These are phyloP conservation scores for Drosophila rubida DNA, from an alignment of 2,888 invertebrate species.

Conservation along the genomic window DNA sequence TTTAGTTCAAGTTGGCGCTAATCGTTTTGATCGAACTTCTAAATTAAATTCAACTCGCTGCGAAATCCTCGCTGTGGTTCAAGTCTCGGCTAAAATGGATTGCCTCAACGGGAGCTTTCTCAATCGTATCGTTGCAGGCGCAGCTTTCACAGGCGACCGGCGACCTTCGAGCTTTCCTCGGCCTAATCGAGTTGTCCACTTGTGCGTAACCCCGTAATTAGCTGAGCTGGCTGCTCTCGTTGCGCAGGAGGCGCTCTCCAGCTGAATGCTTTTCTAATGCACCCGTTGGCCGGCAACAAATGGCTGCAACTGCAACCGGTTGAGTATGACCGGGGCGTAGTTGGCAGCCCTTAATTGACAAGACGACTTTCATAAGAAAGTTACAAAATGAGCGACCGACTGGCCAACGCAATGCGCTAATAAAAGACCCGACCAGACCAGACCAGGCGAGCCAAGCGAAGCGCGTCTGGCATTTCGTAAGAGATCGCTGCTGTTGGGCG, in stretches of 20 bases:
- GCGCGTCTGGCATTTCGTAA: slow-evolving; percentile 55
- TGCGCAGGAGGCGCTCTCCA: slow-evolving; percentile 44
- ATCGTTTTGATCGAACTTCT: background rate
- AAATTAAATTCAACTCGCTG: too few relatives aligned
- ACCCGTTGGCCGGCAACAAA: slow-evolving; percentile 2
- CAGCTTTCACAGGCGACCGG: too few relatives aligned
- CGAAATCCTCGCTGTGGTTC: too few relatives aligned
- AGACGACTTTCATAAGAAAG: slow-evolving; percentile 73
- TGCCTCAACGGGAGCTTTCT: too few relatives aligned
- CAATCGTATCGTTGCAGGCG: too few relatives aligned
- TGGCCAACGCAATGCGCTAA: slow-evolving; percentile 33
- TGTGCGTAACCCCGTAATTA: slow-evolving; percentile 50
- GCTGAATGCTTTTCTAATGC: slow-evolving; percentile 45
- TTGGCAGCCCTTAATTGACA: slow-evolving; percentile 62
- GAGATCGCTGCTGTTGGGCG: slow-evolving; percentile 21
- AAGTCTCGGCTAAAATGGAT: too few relatives aligned
- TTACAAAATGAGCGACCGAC: slow-evolving; percentile 61
- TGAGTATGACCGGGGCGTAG: background rate
- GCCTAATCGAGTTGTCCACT: slow-evolving; percentile 43
- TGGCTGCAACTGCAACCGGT: slow-evolving; percentile 3
- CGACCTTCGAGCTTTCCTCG: slow-evolving; percentile 41
- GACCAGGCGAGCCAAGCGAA: slow-evolving; percentile 32
- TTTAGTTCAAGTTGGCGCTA: background rate
- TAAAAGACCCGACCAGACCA: slow-evolving; percentile 22
- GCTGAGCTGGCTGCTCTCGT: slow-evolving; percentile 30